phyloP scores from a whole-genome alignment of 2,888 invertebrate genomes.

The Papilio gigon region DNA sequence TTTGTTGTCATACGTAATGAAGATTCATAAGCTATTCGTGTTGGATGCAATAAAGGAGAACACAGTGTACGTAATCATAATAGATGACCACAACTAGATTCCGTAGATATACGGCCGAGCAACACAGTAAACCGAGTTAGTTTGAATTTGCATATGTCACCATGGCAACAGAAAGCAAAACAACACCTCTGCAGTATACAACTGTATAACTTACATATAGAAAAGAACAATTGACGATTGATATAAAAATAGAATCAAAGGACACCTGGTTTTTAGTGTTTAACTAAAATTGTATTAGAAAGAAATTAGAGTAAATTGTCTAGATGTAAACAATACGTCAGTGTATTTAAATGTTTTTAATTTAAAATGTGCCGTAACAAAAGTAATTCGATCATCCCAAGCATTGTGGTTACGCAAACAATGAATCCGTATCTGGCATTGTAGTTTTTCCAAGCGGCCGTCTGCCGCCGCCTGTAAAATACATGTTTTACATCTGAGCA shows the following conservation, averaged over 20 bases:
- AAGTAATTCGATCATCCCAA: conserved; percentile 20
- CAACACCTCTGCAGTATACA: conserved; percentile 7
- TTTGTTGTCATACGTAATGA: not conserved
- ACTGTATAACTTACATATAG: conserved; percentile 17
- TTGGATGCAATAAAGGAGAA: conserved; percentile 36
- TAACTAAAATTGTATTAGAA: not conserved
- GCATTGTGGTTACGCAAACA: conserved; percentile 30
- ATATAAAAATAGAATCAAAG: not conserved
- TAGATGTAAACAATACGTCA: not conserved
- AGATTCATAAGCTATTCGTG: conserved; percentile 33
- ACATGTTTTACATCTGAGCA: conserved; percentile 25
- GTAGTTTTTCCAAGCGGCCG: conserved; percentile 30
- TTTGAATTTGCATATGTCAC: conserved; percentile 38
- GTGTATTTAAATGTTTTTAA: not conserved
- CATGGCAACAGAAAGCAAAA: conserved; percentile 26
- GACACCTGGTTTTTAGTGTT: not conserved
- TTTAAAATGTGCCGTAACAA: conserved; percentile 14
- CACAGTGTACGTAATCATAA: conserved; percentile 37
- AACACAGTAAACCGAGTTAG: conserved; percentile 13
- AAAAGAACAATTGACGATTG: not conserved
- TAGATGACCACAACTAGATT: conserved; percentile 40
- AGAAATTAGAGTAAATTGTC: not conserved
- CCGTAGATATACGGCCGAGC: conserved; percentile 31
- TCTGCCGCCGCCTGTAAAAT: conserved; percentile 17
- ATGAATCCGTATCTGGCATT: conserved; percentile 24